Base-by-base conservation (phyloP, 2,113 vertebrate species). In the Tragelaphus scriptus region DNA sequence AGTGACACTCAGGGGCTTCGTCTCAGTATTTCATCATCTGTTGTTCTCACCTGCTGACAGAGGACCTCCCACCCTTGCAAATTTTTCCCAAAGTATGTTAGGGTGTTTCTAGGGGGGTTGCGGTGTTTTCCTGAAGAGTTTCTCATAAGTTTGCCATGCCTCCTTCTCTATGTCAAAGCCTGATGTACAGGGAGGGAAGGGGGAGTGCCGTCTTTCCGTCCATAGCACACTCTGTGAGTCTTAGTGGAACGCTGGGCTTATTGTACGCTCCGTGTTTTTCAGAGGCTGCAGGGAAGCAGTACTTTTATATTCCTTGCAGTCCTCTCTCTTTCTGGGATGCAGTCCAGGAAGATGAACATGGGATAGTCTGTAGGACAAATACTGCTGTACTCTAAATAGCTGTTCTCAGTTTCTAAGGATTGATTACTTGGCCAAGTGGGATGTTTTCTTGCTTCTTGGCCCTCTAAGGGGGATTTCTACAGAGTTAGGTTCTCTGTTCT, bases 181-280 rank as follows among this genome's bases (percentile, higher is more conserved):
- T 53, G 16, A n/a, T 36, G 77, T 26, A 2, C 36, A 3, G 3
- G 81, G 12, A 11, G 16, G 30, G 6, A 8, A 25, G 8, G 6
- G 8, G 9, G 14, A 51, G 16, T 30, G 15, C 56, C 0, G 9
- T 81, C 19, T 19, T 26, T 9, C 9, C 2, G 2, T 25, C 11
- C 3, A 3, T 15, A 21, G 61, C 30, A 59, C 0, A 7, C 40
- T 36, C 59, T 44, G 19, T 44, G 71, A 59, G 44, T 32, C 11
- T 26, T 25, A 23, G 40, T 88, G 85, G 47, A 51, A 44, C 0
- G 28, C 11, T 32, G 65, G 44, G 16, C 59, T 17, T 0, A 32
- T 49, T 28, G 56, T 21, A 1, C 4, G 26, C 40, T 40, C 2
- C 0, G 2, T 55, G 63, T 49, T 84, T 58, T 26, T 16, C 9